Evolutionary conservation across 2,113 vertebrate species (phyloP).

Genomic region (Lophius piscatorius): DNA sequence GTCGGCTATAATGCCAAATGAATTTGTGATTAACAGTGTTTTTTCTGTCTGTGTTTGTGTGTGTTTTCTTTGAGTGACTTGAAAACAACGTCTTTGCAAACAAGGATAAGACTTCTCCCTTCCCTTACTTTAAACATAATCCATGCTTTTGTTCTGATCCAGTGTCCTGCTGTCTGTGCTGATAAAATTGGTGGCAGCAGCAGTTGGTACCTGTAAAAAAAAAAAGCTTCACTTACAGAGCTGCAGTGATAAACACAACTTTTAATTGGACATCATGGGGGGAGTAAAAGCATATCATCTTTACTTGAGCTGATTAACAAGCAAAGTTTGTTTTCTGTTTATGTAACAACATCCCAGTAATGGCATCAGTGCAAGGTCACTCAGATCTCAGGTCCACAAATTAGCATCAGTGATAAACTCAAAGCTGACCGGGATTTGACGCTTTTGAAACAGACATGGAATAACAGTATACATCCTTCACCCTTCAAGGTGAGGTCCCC

Average conservation of each 20-base stretch:
- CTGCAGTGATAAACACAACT: constrained; percentile 65
- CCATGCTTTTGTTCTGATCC: constrained; percentile 70
- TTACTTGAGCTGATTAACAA: constrained; percentile 63
- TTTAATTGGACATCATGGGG: constrained; percentile 74
- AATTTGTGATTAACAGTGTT: constrained; percentile 73
- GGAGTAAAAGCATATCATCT: constrained; percentile 62
- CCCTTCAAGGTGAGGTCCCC: constrained; percentile 60
- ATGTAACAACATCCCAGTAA: constrained; percentile 22
- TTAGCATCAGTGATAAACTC: constrained; percentile 47
- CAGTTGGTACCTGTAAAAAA: constrained; percentile 66
- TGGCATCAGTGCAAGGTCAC: constrained; percentile 50
- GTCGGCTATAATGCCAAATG: constrained; percentile 72
- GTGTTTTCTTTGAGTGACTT: constrained; percentile 62
- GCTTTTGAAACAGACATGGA: constrained; percentile 38
- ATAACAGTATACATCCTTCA: constrained; percentile 39
- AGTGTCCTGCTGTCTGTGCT: constrained; percentile 66
- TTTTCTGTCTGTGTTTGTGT: no score
- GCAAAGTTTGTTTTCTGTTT: constrained; percentile 68
- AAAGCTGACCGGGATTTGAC: constrained; percentile 40
- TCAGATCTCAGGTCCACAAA: constrained; percentile 50
- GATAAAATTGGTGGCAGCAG: constrained; percentile 65
- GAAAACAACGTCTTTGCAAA: constrained; percentile 67
- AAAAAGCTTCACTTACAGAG: constrained; percentile 45
- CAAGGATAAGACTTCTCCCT: constrained; percentile 22
- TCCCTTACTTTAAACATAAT: constrained; percentile 57